Base-by-base conservation (phyloP, 2,113 vertebrate genomes). In the Haliaeetus leucogaster region DNA sequence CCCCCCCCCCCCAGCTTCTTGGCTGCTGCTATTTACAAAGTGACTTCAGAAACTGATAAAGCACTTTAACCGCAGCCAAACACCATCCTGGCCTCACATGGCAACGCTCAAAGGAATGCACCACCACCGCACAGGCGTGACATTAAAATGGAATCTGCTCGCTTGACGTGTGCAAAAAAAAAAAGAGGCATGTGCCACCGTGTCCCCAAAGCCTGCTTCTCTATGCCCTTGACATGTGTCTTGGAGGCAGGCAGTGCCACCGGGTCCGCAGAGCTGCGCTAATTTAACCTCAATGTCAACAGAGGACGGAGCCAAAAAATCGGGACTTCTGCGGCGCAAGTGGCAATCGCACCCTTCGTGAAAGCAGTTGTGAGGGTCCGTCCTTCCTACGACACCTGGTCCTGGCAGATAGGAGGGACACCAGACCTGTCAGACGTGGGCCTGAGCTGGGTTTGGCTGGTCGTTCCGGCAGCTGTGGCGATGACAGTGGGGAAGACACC, bases 71-170 rank as follows among this genome's bases (percentile, higher is more conserved):
- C 11, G 14, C 81, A 58, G 95, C 96, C 96, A 89, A 87, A 52
- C 66, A 1, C 81, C 93, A 2, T 32, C 73, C 83, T 21, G 93
- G 89, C 93, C 91, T 89, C 94, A 7, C 95, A 86, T 66, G 94
- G 96, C 94, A 95, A 43, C 77, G 65, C 94, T 9, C 19, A 29
- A 1, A 93, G 93, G 95, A 96, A 96, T 91, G 93, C 65, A 48
- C 89, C 89, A 30, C 68, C 86, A 7, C 82, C 40, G 13, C 88
- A 59, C 93, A 62, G 93, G 83, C 89, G 61, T 74, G 95, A 94
- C 94, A 91, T 96, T 94, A 22, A 58, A 70, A 77, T 72, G 95
- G 95, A 96, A 95, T 93, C 95, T 67, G 90, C 87, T 82, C 7
- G 2, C 34, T 29, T 59, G 95, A 79, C 42, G 58, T 74, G 42